These are phyloP conservation scores for Panulirus ornatus DNA, from an alignment of 1,140 invertebrate species.

Conservation along the genomic window DNA sequence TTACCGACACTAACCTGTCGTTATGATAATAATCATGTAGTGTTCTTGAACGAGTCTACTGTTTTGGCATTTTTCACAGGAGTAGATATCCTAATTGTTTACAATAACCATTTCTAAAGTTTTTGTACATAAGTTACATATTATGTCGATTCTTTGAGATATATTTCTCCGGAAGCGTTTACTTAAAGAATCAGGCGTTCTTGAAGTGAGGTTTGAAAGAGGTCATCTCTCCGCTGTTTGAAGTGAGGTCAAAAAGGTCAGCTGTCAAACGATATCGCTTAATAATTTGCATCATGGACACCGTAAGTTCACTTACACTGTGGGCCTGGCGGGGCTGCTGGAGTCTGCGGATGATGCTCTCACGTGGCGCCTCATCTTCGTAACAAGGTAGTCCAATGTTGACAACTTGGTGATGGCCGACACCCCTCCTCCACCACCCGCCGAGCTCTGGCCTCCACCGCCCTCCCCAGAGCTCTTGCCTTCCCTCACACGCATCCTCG, in stretches of 20 bases:
- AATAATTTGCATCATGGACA: neutral
- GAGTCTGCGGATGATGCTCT: slow-evolving; percentile 53
- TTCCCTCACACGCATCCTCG: neutral
- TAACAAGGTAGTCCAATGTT: slow-evolving; percentile 58
- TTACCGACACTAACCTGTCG: too few relatives aligned
- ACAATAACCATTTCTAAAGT: too few relatives aligned
- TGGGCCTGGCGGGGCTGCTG: slow-evolving; percentile 1
- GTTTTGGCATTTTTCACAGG: too few relatives aligned
- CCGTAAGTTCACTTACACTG: slow-evolving; percentile 19
- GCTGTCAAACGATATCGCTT: neutral
- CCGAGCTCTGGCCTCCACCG: slow-evolving; percentile 1
- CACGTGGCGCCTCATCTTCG: slow-evolving; percentile 53
- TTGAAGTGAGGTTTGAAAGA: too few relatives aligned
- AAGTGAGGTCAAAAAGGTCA: neutral
- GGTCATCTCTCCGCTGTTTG: too few relatives aligned
- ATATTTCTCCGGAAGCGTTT: too few relatives aligned
- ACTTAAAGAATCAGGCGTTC: too few relatives aligned
- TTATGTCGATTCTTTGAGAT: too few relatives aligned
- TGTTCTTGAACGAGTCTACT: too few relatives aligned
- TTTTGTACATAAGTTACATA: too few relatives aligned
- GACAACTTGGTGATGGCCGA: slow-evolving; percentile 30
- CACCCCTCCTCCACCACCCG: neutral
- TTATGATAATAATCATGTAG: too few relatives aligned
- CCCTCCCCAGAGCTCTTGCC: neutral
- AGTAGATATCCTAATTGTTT: too few relatives aligned